Evolutionary conservation across 2,797 vertebrate species (phyloP), one percentile per base, ranked within the genome.

Genomic region (Buceros bicornis): DNA sequence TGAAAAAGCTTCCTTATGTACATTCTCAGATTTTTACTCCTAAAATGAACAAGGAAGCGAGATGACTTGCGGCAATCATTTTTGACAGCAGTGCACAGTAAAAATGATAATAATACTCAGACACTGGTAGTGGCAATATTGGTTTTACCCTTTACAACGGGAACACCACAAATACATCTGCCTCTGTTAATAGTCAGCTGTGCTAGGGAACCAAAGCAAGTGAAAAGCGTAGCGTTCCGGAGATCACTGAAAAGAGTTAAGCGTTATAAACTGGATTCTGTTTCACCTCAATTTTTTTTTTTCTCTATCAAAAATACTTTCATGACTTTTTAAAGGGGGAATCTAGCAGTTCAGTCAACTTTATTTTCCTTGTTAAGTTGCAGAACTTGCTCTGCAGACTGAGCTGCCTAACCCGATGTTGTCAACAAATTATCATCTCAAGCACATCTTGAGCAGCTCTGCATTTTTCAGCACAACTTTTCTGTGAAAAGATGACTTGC

Each of bases 261-360:
- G n/a, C 37, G 74, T 69, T 74, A 87, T 54, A 78, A 85, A 83
- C 51, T 58, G 7, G 51, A 61, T 91, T 89, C 42, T 87, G 26
- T n/a, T 90, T 95, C 83, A 28, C n/a, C 84, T 86, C 43, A 31
- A 67, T 51, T 64, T 69, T 82, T 94, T 94, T 85, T 42, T 40
- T 56, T 48, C 19, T 69, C 22, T 57, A 80, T 33, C 26, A 95
- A 71, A 91, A 74, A 26, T 15, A 45, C 7, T 45, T 45, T 45
- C 12, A 19, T 45, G 45, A 45, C 16, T n/a, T 83, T 74, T 88
- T 45, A 18, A 93, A 65, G 33, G 25, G 33, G 11, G 10, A 62
- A 48, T 67, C 5, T 8, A 19, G 24, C 48, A 66, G 33, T 40
- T 71, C n/a, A 37, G 25, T 72, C 88, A 64, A 81, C 90, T 95